Base-by-base conservation (phyloP, 23 tunicate species). In the Botrylloides violaceus region DNA sequence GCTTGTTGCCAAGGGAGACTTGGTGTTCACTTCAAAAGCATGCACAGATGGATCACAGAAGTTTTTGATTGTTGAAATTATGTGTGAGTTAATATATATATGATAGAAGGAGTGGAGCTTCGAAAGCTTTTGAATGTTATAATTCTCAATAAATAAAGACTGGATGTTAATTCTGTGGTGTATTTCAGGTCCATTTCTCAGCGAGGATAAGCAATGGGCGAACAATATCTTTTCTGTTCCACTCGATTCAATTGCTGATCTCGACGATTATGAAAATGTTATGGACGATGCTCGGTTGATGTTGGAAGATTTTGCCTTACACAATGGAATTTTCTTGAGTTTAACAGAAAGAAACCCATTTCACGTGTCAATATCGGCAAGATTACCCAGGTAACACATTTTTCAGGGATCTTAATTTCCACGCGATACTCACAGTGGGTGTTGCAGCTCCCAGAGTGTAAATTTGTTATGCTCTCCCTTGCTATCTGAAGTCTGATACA, bases 1-100 rank as follows among this genome's bases (percentile, higher is more conserved):
- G n/a, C n/a, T n/a, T n/a, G n/a, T n/a, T n/a, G n/a, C 53, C 53
- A 43, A 43, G 15, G 65, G 32, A 21, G 21, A 60, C 65, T 15
- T 60, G 0, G 15, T 18, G 0, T 22, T 60, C n/a, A 15, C 65
- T 25, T 25, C 22, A 18, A n/a, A 19, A 29, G 24, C 74, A 4
- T 68, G 74, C 1, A 30, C 36, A 7, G 74, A 68, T 27, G 74
- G 49, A 21, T 18, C 0, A 0, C 56, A 68, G 74, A 68, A 68
- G 37, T 68, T n/a, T 28, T 25, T 68, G 32, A 68, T 68, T 37
- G 9, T 68, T 36, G 9, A 22, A 22, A 59, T 59, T 22, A 59
- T n/a, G 19, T 23, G 64, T 26, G 19, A 59, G 30, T 26, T 47
- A 47, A 47, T 47, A 47, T 47, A 47, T 47, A 47, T 47, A 47